phyloP scores from a whole-genome alignment of 2,113 vertebrate genomes.

The Piaya cayana region DNA sequence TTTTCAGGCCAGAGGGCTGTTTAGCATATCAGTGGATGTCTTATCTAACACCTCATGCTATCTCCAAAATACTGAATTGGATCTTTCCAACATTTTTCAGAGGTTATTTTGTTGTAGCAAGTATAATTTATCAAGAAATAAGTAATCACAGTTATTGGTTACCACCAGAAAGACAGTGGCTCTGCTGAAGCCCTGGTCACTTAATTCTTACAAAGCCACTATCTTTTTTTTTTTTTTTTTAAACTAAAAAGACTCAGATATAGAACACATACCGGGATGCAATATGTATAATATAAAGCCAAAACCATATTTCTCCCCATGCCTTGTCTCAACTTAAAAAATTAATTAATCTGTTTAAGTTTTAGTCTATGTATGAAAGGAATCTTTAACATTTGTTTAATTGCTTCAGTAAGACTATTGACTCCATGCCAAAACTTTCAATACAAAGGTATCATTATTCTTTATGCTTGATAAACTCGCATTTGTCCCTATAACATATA shows the following conservation, averaged over 20 bases:
- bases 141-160: background rate
- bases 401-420: background rate
- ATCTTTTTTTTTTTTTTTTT: background rate
- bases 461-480: background rate
- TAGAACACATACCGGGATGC: background rate
- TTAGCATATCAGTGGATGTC: background rate
- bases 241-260: background rate
- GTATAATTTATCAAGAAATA: background rate
- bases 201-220: background rate
- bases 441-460: background rate
- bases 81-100: background rate
- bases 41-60: background rate
- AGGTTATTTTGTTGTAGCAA: background rate
- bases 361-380: background rate
- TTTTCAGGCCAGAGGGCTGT: background rate
- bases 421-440: background rate
- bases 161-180: rapidly evolving
- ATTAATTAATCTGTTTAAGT: background rate
- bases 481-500: background rate
- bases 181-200: background rate
- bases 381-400: background rate
- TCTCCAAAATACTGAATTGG: background rate
- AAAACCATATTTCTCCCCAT: background rate
- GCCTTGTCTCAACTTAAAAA: background rate
- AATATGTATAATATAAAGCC: background rate